Evolutionary conservation across 1,140 invertebrate species (phyloP), one percentile per base, ranked within the genome.

Genomic region (Lordiphosa mommai): DNA sequence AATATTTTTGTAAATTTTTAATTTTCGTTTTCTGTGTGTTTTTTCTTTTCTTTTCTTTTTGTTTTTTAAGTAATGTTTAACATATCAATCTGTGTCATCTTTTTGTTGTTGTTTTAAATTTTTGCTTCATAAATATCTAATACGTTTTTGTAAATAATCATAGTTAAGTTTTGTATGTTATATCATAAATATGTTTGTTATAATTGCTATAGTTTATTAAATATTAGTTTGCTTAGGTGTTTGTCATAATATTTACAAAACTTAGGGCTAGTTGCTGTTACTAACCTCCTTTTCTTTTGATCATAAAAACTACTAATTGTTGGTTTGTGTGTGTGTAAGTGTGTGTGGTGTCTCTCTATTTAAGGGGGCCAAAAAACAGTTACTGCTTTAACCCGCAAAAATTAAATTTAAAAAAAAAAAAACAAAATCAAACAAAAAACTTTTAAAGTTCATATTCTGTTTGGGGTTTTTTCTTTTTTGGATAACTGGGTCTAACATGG

Each of bases 201-300:
- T 80, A 80, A 84, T 84, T 77, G 63, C 79, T 85, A 85, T 84
- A 85, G 79, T 77, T 67, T 38, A 52, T 72, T 77, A 40, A 64
- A 85, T 82, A 53, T 72, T 48, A 33, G 56, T 12, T 23, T 33
- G 20, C 27, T 27, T 58, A 20, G 37, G 37, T 12, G 17, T 38
- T 52, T 46, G 20, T 12, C 57, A 48, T 34, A 32, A 33, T 71
- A 71, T 71, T 61, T 71, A 71, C 67, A 70, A 57, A 51, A 61
- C 41, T 57, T 47, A 14, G 8, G 6, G 17, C 14, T 20, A 3
- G 14, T 10, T 48, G n/a, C 16, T 34, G 13, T 46, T 14, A 9
- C 13, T n/a, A 12, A 3, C 9, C 10, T 30, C 9, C 32, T 33
- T 48, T 13, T 14, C 27, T 12, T 48, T 29, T 34, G 29, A 17